phyloP scores from a whole-genome alignment of 2,113 vertebrate genomes.

The Hyaena hyaena region DNA sequence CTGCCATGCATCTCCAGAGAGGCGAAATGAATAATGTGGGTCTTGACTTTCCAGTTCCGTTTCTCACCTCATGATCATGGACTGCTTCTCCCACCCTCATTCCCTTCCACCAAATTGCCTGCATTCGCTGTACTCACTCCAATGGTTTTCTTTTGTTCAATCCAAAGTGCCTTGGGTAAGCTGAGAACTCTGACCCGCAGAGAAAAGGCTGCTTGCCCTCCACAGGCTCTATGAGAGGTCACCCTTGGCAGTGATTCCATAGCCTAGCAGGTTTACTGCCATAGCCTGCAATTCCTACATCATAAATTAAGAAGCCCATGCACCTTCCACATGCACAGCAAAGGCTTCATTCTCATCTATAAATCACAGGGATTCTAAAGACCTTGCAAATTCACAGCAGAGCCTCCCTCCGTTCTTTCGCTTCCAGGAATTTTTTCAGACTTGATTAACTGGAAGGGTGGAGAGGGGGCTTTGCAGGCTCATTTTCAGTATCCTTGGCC shows the following conservation, averaged over 20 bases:
- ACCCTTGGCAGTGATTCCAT: slow-evolving; percentile 36
- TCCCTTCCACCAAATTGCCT: neutral
- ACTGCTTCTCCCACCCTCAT: neutral
- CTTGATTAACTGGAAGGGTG: slow-evolving; percentile 60
- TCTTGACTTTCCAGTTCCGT: neutral
- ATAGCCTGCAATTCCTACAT: neutral
- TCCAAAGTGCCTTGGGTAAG: neutral
- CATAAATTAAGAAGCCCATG: slow-evolving; percentile 34
- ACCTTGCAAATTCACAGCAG: neutral
- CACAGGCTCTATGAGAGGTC: neutral
- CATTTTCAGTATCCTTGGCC: neutral
- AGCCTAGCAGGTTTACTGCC: slow-evolving; percentile 30
- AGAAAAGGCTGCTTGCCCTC: slow-evolving; percentile 49
- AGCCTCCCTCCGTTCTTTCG: neutral
- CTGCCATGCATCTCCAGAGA: neutral
- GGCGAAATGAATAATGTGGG: neutral
- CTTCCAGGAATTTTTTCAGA: slow-evolving; percentile 63
- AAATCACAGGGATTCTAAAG: slow-evolving; percentile 63
- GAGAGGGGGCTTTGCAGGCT: neutral
- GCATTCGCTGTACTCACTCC: neutral
- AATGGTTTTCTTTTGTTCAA: neutral
- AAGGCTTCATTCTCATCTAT: slow-evolving; percentile 9
- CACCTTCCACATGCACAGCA: neutral
- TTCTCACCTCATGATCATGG: neutral
- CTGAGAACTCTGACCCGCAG: neutral